phyloP scores from a whole-genome alignment of 2,888 invertebrate genomes.

The Meloe dianella region DNA sequence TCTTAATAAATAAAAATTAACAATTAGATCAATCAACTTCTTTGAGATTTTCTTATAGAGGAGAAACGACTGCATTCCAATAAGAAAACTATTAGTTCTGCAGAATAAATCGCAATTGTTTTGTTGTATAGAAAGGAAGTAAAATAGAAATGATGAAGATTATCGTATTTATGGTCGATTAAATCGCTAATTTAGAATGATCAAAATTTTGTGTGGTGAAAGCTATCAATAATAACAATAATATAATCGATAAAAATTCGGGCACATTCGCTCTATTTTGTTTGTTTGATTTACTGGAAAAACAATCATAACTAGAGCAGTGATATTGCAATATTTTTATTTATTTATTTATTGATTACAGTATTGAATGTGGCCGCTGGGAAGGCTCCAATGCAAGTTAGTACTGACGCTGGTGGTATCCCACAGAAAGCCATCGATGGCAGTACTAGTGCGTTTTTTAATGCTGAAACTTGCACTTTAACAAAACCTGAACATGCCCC shows the following conservation, averaged over 20 bases:
- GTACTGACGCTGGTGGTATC: conserved; percentile 80
- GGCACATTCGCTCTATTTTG: not conserved
- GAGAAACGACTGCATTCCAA: not conserved
- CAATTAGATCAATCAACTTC: conserved; percentile 14
- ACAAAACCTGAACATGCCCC: conserved; percentile 84
- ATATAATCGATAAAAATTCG: not conserved
- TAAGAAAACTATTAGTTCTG: not conserved
- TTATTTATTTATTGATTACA: conserved; percentile 61
- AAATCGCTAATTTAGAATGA: not conserved
- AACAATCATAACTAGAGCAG: not conserved
- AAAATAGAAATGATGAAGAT: not conserved
- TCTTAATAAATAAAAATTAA: not conserved
- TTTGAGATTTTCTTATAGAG: not conserved
- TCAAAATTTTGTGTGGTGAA: conserved; percentile 6
- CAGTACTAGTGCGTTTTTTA: conserved; percentile 83
- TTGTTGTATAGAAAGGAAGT: not conserved
- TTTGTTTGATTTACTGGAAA: not conserved
- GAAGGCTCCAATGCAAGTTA: conserved; percentile 93
- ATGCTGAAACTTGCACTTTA: conserved; percentile 83
- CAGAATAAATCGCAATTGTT: not conserved
- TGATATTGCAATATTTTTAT: not conserved
- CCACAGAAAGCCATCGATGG: conserved; percentile 92
- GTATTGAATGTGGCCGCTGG: conserved; percentile 93
- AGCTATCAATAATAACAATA: not conserved
- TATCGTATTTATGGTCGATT: conserved; percentile 8